These are phyloP conservation scores for Epirrhoe tristata DNA, from an alignment of 2,888 invertebrate genomes.

Conservation along the genomic window DNA sequence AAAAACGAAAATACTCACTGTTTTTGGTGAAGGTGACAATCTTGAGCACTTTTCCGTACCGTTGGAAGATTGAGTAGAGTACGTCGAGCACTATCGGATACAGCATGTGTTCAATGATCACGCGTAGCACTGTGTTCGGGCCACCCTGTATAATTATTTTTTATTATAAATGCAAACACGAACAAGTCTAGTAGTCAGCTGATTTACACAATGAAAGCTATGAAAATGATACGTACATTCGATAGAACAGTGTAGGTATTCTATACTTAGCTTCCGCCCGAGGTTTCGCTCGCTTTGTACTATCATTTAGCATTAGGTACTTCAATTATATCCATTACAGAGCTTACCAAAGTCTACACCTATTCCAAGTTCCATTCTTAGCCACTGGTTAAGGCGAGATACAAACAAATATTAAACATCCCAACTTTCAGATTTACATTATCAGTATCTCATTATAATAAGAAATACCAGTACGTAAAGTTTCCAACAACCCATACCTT, in stretches of 20 bases:
- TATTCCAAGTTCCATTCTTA: neutral
- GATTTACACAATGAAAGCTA: no score
- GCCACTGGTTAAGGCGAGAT: no score
- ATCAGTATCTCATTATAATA: no score
- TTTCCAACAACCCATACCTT: constrained; percentile 1
- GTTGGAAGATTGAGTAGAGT: constrained; percentile 98
- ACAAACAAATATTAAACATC: no score
- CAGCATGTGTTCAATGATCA: constrained; percentile 99
- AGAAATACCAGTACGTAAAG: neutral
- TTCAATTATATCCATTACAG: no score
- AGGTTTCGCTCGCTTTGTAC: no score
- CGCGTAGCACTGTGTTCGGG: constrained; percentile 97
- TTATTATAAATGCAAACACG: neutral
- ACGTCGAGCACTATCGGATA: constrained; percentile 99
- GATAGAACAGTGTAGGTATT: no score
- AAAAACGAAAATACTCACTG: constrained; percentile 92
- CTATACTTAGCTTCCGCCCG: no score
- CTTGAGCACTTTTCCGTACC: constrained; percentile 99
- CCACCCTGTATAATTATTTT: constrained; percentile 87
- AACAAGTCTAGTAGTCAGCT: neutral
- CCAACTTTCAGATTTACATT: no score
- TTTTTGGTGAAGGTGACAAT: constrained; percentile 99
- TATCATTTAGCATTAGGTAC: no score
- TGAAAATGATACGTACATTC: no score
- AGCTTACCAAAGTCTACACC: no score